A percentile compares a stretch with the other conserved stretches of the same genome.
Evolutionary conservation across 2,113 vertebrate species (phyloP).

Genomic region (Tichodroma muraria): DNA sequence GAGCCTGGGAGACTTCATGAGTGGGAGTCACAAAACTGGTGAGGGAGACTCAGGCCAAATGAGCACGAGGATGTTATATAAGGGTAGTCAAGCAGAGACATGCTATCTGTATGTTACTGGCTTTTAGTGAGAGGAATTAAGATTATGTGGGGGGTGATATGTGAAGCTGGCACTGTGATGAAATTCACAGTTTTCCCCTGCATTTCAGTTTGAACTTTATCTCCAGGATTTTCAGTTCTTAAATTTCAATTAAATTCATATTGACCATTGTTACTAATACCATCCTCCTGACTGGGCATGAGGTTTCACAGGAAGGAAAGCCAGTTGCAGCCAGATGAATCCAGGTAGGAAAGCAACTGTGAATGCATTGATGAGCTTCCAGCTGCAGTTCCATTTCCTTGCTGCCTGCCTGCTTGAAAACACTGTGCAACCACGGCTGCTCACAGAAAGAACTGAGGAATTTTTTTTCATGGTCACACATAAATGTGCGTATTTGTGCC

Average conservation of each 20-base stretch:
- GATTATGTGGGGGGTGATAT: not conserved
- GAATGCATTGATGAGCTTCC: not conserved
- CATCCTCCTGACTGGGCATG: not conserved
- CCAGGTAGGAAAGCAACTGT: not conserved
- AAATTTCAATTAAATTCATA: not conserved
- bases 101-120: not conserved
- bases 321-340: not conserved
- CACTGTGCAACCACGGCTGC: not conserved
- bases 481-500: not conserved
- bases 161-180: not conserved
- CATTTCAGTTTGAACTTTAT: not conserved
- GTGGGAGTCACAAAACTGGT: not conserved
- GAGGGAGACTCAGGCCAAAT: not conserved
- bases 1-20: not conserved
- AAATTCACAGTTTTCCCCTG: not conserved
- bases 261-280: not conserved
- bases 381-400: not conserved
- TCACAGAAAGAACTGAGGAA: not conserved
- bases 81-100: not conserved
- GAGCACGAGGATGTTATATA: not conserved
- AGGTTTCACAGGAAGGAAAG: not conserved
- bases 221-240: not conserved
- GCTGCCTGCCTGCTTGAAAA: not conserved
- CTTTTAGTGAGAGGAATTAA: not conserved
- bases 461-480: not conserved